Conservation (phyloP, 2,113 vertebrate species). For the Bucco capensis region DNA sequence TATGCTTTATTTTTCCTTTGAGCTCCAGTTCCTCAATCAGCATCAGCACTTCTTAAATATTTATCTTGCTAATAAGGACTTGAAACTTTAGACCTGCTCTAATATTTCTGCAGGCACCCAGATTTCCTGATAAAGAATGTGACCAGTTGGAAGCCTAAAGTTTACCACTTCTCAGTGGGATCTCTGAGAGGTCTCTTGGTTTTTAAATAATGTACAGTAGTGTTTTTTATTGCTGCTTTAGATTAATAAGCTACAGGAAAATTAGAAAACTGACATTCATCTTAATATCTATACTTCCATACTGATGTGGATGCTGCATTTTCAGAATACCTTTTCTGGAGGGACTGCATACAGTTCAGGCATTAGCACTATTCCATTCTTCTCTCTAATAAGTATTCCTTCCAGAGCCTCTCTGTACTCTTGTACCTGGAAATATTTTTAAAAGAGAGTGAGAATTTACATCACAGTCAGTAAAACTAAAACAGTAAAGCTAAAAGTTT, state of each 20-base stretch:
- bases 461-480: neutral
- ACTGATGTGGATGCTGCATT: neutral
- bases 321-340: conserved; percentile 81
- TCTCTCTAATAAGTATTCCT: conserved; percentile 88
- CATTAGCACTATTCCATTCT: conserved; percentile 88
- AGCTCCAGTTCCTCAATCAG: neutral
- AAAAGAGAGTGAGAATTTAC: neutral
- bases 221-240: neutral
- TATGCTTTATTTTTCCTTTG: neutral
- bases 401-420: conserved; percentile 95
- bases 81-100: neutral
- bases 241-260: neutral
- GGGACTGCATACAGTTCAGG: conserved; percentile 95
- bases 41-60: neutral
- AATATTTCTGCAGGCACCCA: neutral
- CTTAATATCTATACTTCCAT: neutral
- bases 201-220: neutral
- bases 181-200: neutral
- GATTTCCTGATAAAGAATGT: neutral
- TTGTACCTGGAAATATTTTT: conserved; percentile 80
- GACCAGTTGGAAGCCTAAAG: neutral
- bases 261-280: neutral
- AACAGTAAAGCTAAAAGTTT: neutral
- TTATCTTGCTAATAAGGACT: neutral
- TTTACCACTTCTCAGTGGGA: neutral